Evolutionary conservation across 2,888 invertebrate species (phyloP).

Genomic region (Crioceris asparagi): DNA sequence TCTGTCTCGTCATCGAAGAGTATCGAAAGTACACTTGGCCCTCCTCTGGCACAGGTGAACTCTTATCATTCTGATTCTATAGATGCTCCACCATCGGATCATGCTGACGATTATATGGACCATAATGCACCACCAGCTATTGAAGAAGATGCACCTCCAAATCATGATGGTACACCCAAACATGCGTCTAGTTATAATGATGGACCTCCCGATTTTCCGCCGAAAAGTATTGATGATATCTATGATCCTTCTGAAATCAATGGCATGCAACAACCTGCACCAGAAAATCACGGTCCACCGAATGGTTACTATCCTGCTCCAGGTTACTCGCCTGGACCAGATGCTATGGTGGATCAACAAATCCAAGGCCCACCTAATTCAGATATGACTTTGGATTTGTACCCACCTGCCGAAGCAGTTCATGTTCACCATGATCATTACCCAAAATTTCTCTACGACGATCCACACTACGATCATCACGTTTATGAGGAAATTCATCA

Average conservation of each 20-base stretch:
- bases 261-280: slow-evolving; percentile 5
- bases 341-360: no score
- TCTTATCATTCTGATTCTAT: slow-evolving; percentile 7
- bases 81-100: slow-evolving; percentile 12
- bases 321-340: slow-evolving; percentile 18
- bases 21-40: slow-evolving; percentile 19
- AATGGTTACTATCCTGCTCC: slow-evolving; percentile 16
- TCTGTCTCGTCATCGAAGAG: no score
- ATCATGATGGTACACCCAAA: no score
- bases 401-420: slow-evolving; percentile 34
- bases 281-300: slow-evolving; percentile 10
- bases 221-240: slow-evolving; percentile 21
- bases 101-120: not conserved
- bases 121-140: no score
- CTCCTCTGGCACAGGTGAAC: slow-evolving; percentile 18
- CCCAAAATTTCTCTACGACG: slow-evolving; percentile 36
- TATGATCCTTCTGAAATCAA: slow-evolving; percentile 22
- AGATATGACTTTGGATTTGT: slow-evolving; percentile 30
- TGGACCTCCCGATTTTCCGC: slow-evolving; percentile 21
- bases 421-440: slow-evolving; percentile 15
- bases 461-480: slow-evolving; percentile 32
- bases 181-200: no score
- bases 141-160: slow-evolving; percentile 1
- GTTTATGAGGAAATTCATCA: slow-evolving; percentile 36
- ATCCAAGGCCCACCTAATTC: slow-evolving; percentile 5